These are phyloP conservation scores for Siniperca scherzeri DNA, from an alignment of 2,797 vertebrate species.

Conservation along the genomic window DNA sequence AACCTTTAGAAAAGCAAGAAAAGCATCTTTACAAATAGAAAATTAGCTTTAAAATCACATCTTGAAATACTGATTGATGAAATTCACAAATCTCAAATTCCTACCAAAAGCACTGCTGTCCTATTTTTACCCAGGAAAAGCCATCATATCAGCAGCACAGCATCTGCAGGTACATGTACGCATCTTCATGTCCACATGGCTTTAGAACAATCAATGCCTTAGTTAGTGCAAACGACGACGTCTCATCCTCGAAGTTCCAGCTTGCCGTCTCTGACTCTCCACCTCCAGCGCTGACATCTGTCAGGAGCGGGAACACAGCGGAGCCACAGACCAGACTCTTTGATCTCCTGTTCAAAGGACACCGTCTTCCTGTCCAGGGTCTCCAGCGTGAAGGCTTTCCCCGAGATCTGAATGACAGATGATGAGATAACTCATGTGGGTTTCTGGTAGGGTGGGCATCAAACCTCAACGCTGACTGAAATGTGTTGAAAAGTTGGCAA, in stretches of 20 bases:
- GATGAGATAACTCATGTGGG: not conserved
- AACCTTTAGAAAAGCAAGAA: not conserved
- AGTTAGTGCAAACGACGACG: conserved; percentile 24
- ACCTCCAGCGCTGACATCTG: conserved; percentile 89
- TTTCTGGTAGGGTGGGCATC: not conserved
- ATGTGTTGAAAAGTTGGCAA: not conserved
- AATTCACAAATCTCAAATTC: not conserved
- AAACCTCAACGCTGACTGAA: conserved; percentile 8
- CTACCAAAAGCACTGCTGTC: conserved; percentile 1
- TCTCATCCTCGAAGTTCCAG: conserved; percentile 85
- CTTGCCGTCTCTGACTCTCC: conserved; percentile 91
- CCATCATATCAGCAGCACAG: not conserved
- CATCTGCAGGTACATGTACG: not conserved
- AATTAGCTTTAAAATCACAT: conserved; percentile 5
- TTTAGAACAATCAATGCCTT: not conserved
- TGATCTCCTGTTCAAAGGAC: conserved; percentile 88
- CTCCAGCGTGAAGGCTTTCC: conserved; percentile 92
- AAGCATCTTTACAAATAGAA: conserved; percentile 15
- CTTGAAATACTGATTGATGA: not conserved
- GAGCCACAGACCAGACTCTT: conserved; percentile 90
- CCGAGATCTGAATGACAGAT: conserved; percentile 84
- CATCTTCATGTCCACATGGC: not conserved
- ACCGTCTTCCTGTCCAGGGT: conserved; percentile 91
- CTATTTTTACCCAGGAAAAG: not conserved
- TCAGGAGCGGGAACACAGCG: conserved; percentile 92